Evolutionary conservation across 1,140 invertebrate species (phyloP), one percentile per base, ranked within the genome.

Genomic region (Laupala kohalensis): DNA sequence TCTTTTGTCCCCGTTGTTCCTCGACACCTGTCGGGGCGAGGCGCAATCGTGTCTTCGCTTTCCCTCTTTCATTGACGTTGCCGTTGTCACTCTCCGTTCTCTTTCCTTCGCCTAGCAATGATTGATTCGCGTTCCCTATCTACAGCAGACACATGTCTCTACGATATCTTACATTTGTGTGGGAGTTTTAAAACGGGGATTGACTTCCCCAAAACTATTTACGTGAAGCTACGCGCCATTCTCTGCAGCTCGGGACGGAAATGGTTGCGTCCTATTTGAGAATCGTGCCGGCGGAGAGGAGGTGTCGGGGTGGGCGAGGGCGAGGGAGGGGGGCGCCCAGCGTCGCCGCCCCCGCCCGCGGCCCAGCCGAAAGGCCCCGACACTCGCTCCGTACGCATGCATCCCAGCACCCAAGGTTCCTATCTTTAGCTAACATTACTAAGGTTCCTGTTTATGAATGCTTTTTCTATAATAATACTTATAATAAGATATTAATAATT

Each of bases 381-480:
- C 19, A 15, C 5, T 23, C 64, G 26, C 30, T 73, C 65, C 64
- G 71, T 62, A 69, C 15, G 73, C 70, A 74, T 71, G 76, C 64
- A 74, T 79, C 78, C 79, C 79, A 79, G 78, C 76, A 77, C 76
- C 77, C 76, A 81, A 79, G 79, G 79, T 80, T 81, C 79, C 79
- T 80, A 80, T 79, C 77, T 76, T 76, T 79, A 80, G 79, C 77
- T 80, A 79, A 80, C 78, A 77, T 78, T 76, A 78, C 77, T 79
- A 80, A 79, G 79, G 79, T 81, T 81, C 79, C 79, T 81, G 78
- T 80, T 79, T 77, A 77, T 76, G 69, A 77, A 76, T 77, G 76
- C 75, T 76, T 75, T 74, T 76, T 76, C 74, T 76, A 76, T 76
- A 74, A 74, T 75, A 76, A 76, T 73, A 75, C 72, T 67, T 53